Evolutionary conservation across 1,140 invertebrate species (phyloP).

Genomic region (Tigriopus japonicus): DNA sequence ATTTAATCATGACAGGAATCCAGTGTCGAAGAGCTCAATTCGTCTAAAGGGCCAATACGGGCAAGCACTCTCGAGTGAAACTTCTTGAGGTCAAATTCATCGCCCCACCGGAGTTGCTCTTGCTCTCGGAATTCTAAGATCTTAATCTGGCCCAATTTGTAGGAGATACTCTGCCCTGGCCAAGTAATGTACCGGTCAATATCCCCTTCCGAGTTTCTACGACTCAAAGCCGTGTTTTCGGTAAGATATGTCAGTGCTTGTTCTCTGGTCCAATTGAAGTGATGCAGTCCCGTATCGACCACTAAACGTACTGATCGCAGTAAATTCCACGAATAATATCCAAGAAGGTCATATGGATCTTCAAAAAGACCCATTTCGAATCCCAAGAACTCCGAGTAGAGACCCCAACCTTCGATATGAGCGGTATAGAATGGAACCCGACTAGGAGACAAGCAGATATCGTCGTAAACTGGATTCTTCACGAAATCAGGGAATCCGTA

Average conservation of each 20-base stretch:
- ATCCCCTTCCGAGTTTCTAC: neutral
- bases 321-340: slow-evolving; percentile 25
- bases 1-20: too few relatives aligned
- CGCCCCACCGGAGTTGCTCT: slow-evolving; percentile 24
- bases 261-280: slow-evolving; percentile 26
- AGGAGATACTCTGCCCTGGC: slow-evolving; percentile 30
- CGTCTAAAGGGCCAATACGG: slow-evolving; percentile 22
- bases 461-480: slow-evolving; percentile 17
- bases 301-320: slow-evolving; percentile 26
- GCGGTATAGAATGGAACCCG: neutral
- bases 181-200: slow-evolving; percentile 28
- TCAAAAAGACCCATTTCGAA: slow-evolving; percentile 26
- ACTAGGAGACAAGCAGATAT: neutral
- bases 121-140: slow-evolving; percentile 26
- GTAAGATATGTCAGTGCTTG: slow-evolving; percentile 18
- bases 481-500: slow-evolving; percentile 21
- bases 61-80: slow-evolving; percentile 25
- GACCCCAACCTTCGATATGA: slow-evolving; percentile 24
- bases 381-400: slow-evolving; percentile 28
- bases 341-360: slow-evolving; percentile 21
- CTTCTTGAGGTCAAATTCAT: slow-evolving; percentile 23
- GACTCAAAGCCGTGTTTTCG: slow-evolving; percentile 1
- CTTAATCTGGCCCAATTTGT: slow-evolving; percentile 32
- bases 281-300: slow-evolving; percentile 30
- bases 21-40: too few relatives aligned